Evolutionary conservation across 1,140 invertebrate species (phyloP).

Genomic region (Drosophila obscura): DNA sequence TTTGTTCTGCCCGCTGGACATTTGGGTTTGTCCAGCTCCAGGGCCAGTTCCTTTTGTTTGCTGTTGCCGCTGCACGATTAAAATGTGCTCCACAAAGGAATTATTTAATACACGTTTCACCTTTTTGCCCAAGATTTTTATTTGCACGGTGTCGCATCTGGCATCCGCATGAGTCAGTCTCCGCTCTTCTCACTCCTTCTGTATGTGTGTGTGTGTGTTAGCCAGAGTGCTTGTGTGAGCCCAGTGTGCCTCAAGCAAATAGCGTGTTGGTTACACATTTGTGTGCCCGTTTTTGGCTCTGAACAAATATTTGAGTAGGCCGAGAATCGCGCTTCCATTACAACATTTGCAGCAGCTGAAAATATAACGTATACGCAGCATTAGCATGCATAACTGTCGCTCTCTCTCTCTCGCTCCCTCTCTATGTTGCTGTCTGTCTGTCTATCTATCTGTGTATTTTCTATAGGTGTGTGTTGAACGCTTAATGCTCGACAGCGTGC

Average conservation of each 20-base stretch:
- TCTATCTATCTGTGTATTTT: slow-evolving; percentile 1
- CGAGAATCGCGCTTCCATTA: slow-evolving; percentile 60
- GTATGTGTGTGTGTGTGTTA: slow-evolving; percentile 9
- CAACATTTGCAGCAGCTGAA: slow-evolving; percentile 71
- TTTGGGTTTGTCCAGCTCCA: slow-evolving; percentile 36
- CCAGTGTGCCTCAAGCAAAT: slow-evolving; percentile 73
- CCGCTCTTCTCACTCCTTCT: background rate
- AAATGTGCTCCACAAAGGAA: slow-evolving; percentile 82
- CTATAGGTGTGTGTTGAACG: slow-evolving; percentile 29
- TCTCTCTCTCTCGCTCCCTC: slow-evolving; percentile 5
- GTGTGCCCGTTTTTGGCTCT: slow-evolving; percentile 73
- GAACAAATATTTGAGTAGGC: slow-evolving; percentile 74
- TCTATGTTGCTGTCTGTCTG: slow-evolving; percentile 17
- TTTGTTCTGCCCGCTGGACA: slow-evolving; percentile 73
- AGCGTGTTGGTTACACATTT: slow-evolving; percentile 81
- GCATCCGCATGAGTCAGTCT: slow-evolving; percentile 14
- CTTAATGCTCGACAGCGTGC: slow-evolving; percentile 75
- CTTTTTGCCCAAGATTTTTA: slow-evolving; percentile 79
- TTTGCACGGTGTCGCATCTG: slow-evolving; percentile 70
- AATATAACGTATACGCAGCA: slow-evolving; percentile 77
- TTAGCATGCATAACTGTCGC: slow-evolving; percentile 72
- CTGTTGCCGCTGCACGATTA: slow-evolving; percentile 77
- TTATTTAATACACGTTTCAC: slow-evolving; percentile 83
- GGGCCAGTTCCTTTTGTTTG: slow-evolving; percentile 54
- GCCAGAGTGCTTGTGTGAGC: slow-evolving; percentile 16